phyloP scores from a whole-genome alignment of 53 echinoderm and acorn worm species.

The Mesocentrotus franciscanus region DNA sequence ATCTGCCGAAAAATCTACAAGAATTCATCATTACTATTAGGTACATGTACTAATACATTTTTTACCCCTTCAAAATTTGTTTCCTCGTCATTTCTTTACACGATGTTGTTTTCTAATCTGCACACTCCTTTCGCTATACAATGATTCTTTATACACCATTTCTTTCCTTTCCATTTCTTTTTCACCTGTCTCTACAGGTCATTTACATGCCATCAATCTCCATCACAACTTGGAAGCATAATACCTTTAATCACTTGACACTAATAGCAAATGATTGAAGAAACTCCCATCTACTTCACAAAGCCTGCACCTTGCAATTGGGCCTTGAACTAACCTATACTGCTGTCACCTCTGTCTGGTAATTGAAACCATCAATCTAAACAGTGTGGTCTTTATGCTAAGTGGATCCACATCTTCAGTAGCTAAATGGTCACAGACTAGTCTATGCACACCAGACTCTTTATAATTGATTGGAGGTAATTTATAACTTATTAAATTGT shows the following conservation, averaged over 20 bases:
- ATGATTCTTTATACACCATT: too few relatives aligned
- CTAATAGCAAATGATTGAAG: neutral
- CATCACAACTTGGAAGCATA: neutral
- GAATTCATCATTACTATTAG: too few relatives aligned
- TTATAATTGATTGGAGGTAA: too few relatives aligned
- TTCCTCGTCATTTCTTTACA: too few relatives aligned
- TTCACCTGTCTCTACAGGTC: too few relatives aligned
- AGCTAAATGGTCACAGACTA: neutral
- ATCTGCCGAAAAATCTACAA: neutral
- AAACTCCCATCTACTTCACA: slow-evolving; percentile 1
- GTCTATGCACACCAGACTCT: neutral
- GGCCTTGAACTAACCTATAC: neutral
- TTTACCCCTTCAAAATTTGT: too few relatives aligned
- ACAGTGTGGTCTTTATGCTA: neutral
- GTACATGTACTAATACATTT: too few relatives aligned
- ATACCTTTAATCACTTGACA: slow-evolving; percentile 8
- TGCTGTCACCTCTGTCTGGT: slow-evolving; percentile 5
- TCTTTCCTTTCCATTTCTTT: too few relatives aligned
- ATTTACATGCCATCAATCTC: neutral
- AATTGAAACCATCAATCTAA: slow-evolving; percentile 36
- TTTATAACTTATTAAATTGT: too few relatives aligned
- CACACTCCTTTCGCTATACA: too few relatives aligned
- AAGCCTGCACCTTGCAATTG: neutral
- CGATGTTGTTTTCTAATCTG: too few relatives aligned
- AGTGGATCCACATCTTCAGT: slow-evolving; percentile 19